Conservation (phyloP, 2,113 vertebrate genomes). For the Proteles cristata region DNA sequence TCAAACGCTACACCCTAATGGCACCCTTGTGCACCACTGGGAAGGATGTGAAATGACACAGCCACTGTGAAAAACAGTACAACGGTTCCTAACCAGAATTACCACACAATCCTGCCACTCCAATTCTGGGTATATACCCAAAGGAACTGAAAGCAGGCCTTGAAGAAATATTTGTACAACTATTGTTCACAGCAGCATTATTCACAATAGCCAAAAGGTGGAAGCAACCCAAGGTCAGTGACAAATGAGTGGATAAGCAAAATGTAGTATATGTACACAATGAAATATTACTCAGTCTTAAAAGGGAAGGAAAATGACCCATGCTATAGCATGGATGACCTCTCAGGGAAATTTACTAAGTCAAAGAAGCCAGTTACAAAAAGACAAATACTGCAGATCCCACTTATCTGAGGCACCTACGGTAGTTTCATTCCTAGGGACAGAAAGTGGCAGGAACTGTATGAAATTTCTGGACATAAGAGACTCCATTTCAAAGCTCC, state of each 20-base stretch:
- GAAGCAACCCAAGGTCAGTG: not conserved
- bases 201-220: not conserved
- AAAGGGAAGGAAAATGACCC: not conserved
- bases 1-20: not conserved
- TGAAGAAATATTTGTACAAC: not conserved
- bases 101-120: not conserved
- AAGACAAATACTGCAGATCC: not conserved
- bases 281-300: not conserved
- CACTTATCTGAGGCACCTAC: not conserved
- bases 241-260: not conserved
- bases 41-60: not conserved
- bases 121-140: not conserved
- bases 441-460: not conserved
- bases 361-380: not conserved
- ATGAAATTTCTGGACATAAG: not conserved
- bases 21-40: not conserved
- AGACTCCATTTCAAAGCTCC: not conserved
- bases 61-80: not conserved
- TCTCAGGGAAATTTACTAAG: not conserved
- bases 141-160: not conserved
- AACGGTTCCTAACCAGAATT: not conserved
- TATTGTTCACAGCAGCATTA: not conserved
- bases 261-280: not conserved
- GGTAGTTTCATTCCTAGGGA: not conserved
- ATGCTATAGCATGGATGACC: not conserved